Base-by-base conservation (phyloP, 2,113 vertebrate species). In the Mormoops blainvillei region DNA sequence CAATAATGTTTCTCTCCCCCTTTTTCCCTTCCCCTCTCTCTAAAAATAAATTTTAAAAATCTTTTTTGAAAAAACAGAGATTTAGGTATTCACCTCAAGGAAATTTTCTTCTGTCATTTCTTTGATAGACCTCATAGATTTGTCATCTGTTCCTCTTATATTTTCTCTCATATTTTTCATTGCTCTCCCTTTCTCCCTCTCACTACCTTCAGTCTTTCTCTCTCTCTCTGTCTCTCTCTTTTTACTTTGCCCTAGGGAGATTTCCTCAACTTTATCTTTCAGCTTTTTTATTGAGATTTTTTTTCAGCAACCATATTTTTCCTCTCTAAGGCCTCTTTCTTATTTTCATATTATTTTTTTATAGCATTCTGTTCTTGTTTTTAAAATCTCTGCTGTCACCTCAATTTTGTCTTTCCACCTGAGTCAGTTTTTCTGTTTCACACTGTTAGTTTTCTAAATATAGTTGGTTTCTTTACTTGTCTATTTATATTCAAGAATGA, bases 241-340 rank as follows among this genome's bases (percentile, higher is more conserved):
- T 94, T 58, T 83, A 45, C 45, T 87, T 83, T 94, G 19, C 24
- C 80, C 85, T 63, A 86, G 54, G 73, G 33, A 78, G 19, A 89
- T 91, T 95, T 82, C 61, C 50, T 95, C 61, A 94, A 48, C 63
- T 93, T 81, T 82, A 78, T 77, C 56, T 87, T 88, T 31, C 45
- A 82, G 33, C 33, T 86, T 89, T 97, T 97, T 83, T 89, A 89
- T 24, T 93, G 84, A 77, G 33, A 15, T 78, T 67, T 85, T 96
- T 96, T 93, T 87, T 52, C 41, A 81, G 56, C 45, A 56, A 26
- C 85, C 61, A 22, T 73, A 26, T 73, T 87, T 94, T 96, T 95
- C 9, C 19, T 91, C 19, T 96, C 56, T 81, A 48, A 96, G 58
- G 3, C 58, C 19, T 95, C 50, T 92, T 74, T 45, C 61, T 94